Evolutionary conservation across 1,140 invertebrate genomes (phyloP).

Genomic region (Drosophila littoralis): DNA sequence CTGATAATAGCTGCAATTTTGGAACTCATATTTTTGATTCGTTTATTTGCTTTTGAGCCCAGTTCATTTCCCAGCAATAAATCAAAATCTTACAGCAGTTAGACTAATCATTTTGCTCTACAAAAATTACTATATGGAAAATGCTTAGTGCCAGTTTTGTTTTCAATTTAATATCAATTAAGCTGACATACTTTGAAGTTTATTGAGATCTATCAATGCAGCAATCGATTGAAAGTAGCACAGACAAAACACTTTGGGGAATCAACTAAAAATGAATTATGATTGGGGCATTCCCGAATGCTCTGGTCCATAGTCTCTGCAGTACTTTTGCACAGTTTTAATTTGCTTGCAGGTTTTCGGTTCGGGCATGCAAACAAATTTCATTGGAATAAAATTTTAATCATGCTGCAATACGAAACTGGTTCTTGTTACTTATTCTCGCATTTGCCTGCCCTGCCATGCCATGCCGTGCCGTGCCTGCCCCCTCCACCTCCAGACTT

Average conservation of each 20-base stretch:
- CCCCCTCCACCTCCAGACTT: conserved; percentile 9
- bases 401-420: conserved; percentile 53
- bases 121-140: conserved; percentile 10
- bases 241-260: neutral
- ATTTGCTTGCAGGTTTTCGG: conserved; percentile 20
- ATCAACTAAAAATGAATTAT: neutral
- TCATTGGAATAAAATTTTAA: conserved; percentile 62
- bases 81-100: conserved; percentile 1
- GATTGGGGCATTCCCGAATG: neutral
- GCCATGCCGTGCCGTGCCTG: neutral
- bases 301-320: neutral
- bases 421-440: conserved; percentile 32
- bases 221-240: neutral
- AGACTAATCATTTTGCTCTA: conserved; percentile 48
- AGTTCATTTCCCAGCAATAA: conserved; percentile 8
- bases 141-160: conserved; percentile 15
- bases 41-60: conserved; percentile 22
- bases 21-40: conserved; percentile 40
- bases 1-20: conserved; percentile 12
- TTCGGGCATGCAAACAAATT: conserved; percentile 37
- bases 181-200: conserved; percentile 26
- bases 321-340: neutral
- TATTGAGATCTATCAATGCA: conserved; percentile 11
- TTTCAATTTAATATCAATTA: conserved; percentile 50
- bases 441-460: conserved; percentile 5